Evolutionary conservation across 1,140 invertebrate genomes (phyloP).

Genomic region (Campoletis sonorensis): DNA sequence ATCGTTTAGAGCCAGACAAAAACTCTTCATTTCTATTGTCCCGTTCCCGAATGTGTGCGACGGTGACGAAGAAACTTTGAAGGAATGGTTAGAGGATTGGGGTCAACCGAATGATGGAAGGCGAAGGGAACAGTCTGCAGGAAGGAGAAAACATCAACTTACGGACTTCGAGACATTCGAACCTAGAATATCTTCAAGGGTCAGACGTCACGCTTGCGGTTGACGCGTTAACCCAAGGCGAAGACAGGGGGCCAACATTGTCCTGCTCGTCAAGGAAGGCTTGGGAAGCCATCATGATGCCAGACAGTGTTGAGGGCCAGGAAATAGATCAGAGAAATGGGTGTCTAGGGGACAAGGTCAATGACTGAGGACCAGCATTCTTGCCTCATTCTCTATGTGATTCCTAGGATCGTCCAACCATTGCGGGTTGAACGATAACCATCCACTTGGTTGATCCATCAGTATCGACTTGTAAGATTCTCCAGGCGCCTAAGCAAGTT

Average conservation of each 20-base stretch:
- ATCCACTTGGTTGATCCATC: neutral
- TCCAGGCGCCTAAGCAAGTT: neutral
- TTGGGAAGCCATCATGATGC: neutral
- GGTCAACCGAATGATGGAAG: neutral
- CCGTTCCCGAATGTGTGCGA: too few species aligned
- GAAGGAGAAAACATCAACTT: neutral
- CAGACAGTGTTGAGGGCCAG: neutral
- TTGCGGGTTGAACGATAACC: neutral
- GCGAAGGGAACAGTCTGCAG: neutral
- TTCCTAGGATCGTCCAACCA: neutral
- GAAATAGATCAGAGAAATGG: neutral
- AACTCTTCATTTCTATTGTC: too few species aligned
- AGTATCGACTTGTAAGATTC: conserved; percentile 1
- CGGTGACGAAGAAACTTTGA: too few species aligned
- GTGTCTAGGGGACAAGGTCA: neutral
- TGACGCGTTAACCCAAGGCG: conserved; percentile 11
- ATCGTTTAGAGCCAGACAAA: too few species aligned
- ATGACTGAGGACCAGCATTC: neutral
- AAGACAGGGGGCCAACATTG: too few species aligned
- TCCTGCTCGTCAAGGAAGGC: conserved; percentile 2
- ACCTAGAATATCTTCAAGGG: neutral
- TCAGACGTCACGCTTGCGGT: conserved; percentile 28
- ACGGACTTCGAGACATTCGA: neutral
- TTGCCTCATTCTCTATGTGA: neutral
- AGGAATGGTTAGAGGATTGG: neutral